A percentile compares a stretch with the other conserved stretches of the same genome.
Conservation (phyloP, 2,797 vertebrate species). For the Acanthopagrus latus region DNA sequence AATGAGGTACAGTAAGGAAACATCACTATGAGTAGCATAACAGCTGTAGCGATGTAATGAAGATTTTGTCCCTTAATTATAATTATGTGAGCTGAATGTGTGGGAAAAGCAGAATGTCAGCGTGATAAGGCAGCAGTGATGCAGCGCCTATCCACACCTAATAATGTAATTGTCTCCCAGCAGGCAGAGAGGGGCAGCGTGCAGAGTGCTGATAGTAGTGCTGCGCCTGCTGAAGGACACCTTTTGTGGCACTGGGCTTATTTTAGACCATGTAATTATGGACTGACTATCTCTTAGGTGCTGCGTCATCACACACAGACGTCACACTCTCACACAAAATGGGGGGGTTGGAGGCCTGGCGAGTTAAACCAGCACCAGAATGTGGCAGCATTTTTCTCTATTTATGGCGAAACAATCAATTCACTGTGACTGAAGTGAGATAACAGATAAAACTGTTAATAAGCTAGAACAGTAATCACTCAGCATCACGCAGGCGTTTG, state of each 20-base stretch:
- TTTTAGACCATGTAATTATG: conserved; percentile 81
- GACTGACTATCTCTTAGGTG: conserved; percentile 70
- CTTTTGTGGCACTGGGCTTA: conserved; percentile 77
- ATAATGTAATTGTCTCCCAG: conserved; percentile 66
- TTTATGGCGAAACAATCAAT: neutral
- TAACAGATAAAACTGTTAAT: conserved; percentile 15
- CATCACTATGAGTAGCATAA: conserved; percentile 21
- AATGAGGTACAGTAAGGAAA: conserved; percentile 38
- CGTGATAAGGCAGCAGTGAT: conserved; percentile 64
- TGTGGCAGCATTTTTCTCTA: neutral
- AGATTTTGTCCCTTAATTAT: conserved; percentile 48
- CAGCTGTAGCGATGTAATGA: conserved; percentile 45
- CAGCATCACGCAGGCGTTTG: conserved; percentile 12
- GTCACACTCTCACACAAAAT: conserved; percentile 65
- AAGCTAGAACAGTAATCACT: conserved; percentile 5
- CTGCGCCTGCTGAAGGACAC: conserved; percentile 75
- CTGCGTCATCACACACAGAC: conserved; percentile 78
- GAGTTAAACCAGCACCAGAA: conserved; percentile 34
- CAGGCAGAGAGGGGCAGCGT: conserved; percentile 58
- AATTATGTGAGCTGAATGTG: conserved; percentile 45
- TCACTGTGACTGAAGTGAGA: neutral
- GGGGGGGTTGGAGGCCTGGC: conserved; percentile 39
- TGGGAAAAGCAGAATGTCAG: conserved; percentile 50
- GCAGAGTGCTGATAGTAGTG: conserved; percentile 70
- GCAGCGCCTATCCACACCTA: conserved; percentile 51